A percentile compares a stretch with the other conserved stretches of the same genome.
Evolutionary conservation across 64 coral and sea anemone species (phyloP).

Genomic region (Stichodactyla helianthus): DNA sequence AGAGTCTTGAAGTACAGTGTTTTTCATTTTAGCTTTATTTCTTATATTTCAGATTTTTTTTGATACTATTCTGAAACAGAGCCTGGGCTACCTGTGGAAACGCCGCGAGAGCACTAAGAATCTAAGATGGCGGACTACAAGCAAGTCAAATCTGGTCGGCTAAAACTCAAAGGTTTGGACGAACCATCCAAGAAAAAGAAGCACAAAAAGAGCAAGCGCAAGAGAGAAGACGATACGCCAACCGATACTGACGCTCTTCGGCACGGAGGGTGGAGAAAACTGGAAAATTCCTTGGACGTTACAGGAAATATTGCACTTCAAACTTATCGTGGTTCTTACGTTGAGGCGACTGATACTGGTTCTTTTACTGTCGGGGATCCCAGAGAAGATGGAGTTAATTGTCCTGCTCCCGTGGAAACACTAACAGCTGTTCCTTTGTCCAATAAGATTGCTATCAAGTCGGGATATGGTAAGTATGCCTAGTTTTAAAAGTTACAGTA

Average conservation of each 20-base stretch:
- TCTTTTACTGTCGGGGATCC: conserved; percentile 63
- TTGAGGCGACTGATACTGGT: conserved; percentile 80
- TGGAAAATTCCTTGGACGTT: conserved; percentile 50
- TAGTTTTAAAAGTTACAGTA: no score
- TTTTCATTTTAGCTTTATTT: no score
- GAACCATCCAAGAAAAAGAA: conserved; percentile 75
- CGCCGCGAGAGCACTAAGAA: neutral
- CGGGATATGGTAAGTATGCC: conserved; percentile 72
- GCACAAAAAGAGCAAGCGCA: conserved; percentile 79
- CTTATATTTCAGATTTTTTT: no score
- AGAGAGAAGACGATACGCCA: conserved; percentile 63
- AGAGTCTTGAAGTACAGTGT: no score
- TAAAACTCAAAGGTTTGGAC: conserved; percentile 85
- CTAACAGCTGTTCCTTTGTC: conserved; percentile 88
- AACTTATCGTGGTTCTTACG: conserved; percentile 61
- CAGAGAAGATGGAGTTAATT: conserved; percentile 88
- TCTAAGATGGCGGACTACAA: conserved; percentile 85
- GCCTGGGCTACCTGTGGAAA: no score
- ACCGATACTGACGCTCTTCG: conserved; percentile 64
- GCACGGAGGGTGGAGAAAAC: conserved; percentile 96
- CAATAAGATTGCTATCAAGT: conserved; percentile 86
- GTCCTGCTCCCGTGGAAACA: conserved; percentile 84
- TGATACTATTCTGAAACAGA: no score
- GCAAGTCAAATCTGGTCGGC: conserved; percentile 81
- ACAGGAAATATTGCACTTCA: conserved; percentile 72